phyloP scores from a whole-genome alignment of 2,888 invertebrate species.

The Pocota personata region DNA sequence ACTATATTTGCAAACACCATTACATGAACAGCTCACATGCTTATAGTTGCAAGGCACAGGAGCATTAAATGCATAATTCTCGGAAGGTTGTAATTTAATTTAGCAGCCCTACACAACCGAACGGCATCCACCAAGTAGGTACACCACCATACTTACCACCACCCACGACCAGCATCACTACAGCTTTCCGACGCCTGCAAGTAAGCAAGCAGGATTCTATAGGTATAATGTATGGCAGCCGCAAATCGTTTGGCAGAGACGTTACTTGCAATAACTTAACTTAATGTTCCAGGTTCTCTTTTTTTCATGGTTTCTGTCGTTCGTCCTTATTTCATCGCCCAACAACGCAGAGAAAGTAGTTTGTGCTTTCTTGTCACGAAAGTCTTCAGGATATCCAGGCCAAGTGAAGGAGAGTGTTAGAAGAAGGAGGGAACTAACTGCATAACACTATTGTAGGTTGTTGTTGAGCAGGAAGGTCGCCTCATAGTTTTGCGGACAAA shows the following conservation, averaged over 20 bases:
- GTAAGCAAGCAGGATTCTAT: slow-evolving; percentile 42
- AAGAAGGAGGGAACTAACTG: slow-evolving; percentile 12
- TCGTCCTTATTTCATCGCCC: slow-evolving; percentile 28
- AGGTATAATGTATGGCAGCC: slow-evolving; percentile 71
- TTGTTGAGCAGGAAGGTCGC: slow-evolving; percentile 24
- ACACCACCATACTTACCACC: background rate
- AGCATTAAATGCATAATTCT: slow-evolving; percentile 71
- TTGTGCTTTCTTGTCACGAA: slow-evolving; percentile 49
- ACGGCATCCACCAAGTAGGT: slow-evolving; percentile 30
- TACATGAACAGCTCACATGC: slow-evolving; percentile 56
- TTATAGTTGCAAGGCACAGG: slow-evolving; percentile 54
- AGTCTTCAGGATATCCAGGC: slow-evolving; percentile 57
- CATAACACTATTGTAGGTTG: background rate
- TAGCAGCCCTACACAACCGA: slow-evolving; percentile 38
- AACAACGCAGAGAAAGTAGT: slow-evolving; percentile 23
- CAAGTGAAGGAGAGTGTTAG: slow-evolving; percentile 36
- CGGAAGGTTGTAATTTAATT: slow-evolving; percentile 70
- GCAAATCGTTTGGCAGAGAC: slow-evolving; percentile 71
- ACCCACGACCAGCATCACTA: background rate
- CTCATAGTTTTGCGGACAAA: slow-evolving; percentile 9
- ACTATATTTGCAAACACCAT: slow-evolving; percentile 66
- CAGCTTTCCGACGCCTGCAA: slow-evolving; percentile 43
- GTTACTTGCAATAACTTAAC: slow-evolving; percentile 71
- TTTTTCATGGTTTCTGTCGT: slow-evolving; percentile 1
- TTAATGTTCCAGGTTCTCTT: slow-evolving; percentile 50